Percentiles rank a stretch among this genome's conserved stretches.
phyloP scores from a whole-genome alignment of 2,888 invertebrate species.

The Boloria selene region DNA sequence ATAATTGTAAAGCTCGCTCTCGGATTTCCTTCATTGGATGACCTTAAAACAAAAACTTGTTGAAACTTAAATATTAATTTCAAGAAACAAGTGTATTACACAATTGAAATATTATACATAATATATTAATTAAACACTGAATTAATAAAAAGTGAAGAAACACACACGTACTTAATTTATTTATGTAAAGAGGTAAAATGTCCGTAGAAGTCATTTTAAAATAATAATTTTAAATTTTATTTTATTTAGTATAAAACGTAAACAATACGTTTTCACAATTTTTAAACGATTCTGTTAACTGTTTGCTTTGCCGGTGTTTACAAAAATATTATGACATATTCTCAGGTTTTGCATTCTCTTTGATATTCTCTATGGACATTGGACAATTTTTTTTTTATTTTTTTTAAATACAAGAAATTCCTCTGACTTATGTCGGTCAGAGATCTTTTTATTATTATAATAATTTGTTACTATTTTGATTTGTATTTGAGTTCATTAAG shows the following conservation, averaged over 20 bases:
- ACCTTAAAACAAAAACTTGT: conserved; percentile 55
- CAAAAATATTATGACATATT: too few relatives aligned
- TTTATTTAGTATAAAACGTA: background rate
- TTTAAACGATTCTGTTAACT: too few relatives aligned
- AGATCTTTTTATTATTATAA: too few relatives aligned
- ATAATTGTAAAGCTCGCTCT: conserved; percentile 76
- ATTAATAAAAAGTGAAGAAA: conserved; percentile 9
- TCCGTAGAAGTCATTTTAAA: conserved; percentile 46
- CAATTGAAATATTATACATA: background rate
- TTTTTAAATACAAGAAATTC: too few relatives aligned
- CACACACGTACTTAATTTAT: conserved; percentile 59
- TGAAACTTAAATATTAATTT: background rate
- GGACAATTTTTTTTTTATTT: too few relatives aligned
- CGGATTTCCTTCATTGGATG: conserved; percentile 83
- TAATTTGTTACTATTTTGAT: too few relatives aligned
- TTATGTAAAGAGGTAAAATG: conserved; percentile 56
- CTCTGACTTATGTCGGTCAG: too few relatives aligned
- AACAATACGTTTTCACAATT: too few relatives aligned
- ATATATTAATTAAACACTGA: background rate
- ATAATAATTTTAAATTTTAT: background rate
- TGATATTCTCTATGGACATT: too few relatives aligned
- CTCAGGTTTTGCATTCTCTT: too few relatives aligned
- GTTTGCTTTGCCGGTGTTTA: too few relatives aligned
- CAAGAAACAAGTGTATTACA: background rate
- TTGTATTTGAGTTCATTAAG: too few relatives aligned